These are phyloP conservation scores for Megaleporinus macrocephalus DNA, from an alignment of 2,113 vertebrate genomes.

Conservation along the genomic window DNA sequence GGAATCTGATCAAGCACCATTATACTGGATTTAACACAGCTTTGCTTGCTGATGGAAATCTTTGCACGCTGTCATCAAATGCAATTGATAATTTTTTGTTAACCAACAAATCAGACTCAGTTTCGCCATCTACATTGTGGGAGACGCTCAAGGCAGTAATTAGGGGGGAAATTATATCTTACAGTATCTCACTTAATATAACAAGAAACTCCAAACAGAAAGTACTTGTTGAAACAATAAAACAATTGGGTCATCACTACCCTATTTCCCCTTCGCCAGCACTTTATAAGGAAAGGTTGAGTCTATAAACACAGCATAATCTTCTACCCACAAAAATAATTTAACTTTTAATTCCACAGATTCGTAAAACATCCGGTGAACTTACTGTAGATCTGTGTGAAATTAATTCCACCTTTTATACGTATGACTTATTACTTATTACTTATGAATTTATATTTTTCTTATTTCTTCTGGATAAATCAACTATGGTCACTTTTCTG, in stretches of 20 bases:
- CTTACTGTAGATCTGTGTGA: not conserved
- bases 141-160: no score
- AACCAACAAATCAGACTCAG: no score
- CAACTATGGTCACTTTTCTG: not conserved
- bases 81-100: no score
- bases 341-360: not conserved
- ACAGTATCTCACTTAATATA: not conserved
- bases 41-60: no score
- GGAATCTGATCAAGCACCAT: no score
- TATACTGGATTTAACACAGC: no score
- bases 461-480: not conserved
- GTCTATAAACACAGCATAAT: conserved; percentile 3
- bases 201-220: not conserved
- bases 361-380: not conserved
- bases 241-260: conserved; percentile 1
- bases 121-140: no score
- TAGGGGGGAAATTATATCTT: no score
- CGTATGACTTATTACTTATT: not conserved
- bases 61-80: no score
- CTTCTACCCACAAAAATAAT: conserved; percentile 2
- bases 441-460: not conserved
- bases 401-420: conserved; percentile 12
- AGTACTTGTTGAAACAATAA: not conserved
- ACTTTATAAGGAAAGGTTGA: conserved; percentile 1
- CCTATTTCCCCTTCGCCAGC: not conserved